Evolutionary conservation across 2,888 invertebrate genomes (phyloP).

Genomic region (Drosophila nigricruria): DNA sequence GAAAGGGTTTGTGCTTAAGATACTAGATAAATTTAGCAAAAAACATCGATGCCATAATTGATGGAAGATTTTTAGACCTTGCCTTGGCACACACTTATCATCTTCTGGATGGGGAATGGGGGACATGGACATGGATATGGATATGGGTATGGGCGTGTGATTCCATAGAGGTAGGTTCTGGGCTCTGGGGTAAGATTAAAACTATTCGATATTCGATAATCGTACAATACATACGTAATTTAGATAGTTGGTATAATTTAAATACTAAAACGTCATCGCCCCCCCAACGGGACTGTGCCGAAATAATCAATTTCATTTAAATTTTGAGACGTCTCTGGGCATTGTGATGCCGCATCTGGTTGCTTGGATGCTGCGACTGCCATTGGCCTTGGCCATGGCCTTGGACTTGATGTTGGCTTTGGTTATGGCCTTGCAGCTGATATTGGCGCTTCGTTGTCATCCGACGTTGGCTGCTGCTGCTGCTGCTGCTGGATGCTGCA

Average conservation of each 20-base stretch:
- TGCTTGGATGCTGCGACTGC: neutral
- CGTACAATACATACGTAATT: conserved; percentile 55
- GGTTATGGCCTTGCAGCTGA: conserved; percentile 26
- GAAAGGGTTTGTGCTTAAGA: conserved; percentile 21
- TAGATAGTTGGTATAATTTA: conserved; percentile 43
- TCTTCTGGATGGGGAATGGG: conserved; percentile 1
- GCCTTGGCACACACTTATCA: conserved; percentile 36
- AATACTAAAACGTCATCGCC: conserved; percentile 37
- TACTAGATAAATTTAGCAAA: conserved; percentile 33
- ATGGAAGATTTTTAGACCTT: conserved; percentile 10
- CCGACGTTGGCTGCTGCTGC: conserved; percentile 27
- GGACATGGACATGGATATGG: neutral
- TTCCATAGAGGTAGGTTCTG: neutral
- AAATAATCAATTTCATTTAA: conserved; percentile 68
- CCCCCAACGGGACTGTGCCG: conserved; percentile 50
- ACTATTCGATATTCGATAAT: conserved; percentile 56
- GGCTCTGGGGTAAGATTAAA: conserved; percentile 41
- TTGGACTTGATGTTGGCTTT: conserved; percentile 18
- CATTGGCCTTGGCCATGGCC: conserved; percentile 16
- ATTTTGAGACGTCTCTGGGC: conserved; percentile 75
- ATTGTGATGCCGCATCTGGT: conserved; percentile 46
- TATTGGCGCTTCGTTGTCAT: conserved; percentile 45
- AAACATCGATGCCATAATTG: conserved; percentile 39
- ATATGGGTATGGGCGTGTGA: neutral
- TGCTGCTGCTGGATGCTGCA: conserved; percentile 29